Evolutionary conservation across 2,888 invertebrate species (phyloP), one percentile per base, ranked within the genome.

Genomic region (Monochamus alternatus): DNA sequence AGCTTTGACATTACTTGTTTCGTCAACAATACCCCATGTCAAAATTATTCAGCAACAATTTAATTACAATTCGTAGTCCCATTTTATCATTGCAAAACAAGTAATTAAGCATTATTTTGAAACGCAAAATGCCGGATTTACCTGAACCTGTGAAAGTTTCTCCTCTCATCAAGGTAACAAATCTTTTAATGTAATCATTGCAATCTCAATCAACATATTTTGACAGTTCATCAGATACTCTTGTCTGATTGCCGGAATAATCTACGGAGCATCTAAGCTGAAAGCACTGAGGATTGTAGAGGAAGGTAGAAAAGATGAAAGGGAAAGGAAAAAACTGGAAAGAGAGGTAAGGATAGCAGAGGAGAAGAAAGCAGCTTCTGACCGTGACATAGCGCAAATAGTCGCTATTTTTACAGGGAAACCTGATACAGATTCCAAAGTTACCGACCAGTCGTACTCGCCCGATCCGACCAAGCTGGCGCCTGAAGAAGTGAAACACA

Each of bases 221-320:
- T 38, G 44, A 38, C 44, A 77, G 72, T 38, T 80, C 22, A 69
- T 74, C 32, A 71, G 80, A 62, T 80, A 78, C 44, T 71, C 76
- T 1, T 75, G 78, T 31, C 58, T 80, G 51, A 65, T 77, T 12
- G 76, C 78, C 1, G 80, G 80, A 9, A 78, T 80, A 47, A 58
- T 80, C 14, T 80, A 80, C 65, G 80, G 80, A 12, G 75, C 69
- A 7, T 66, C 70, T 9, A 78, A 70, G 63, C 55, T 71, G n/a
- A 78, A 75, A 70, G 70, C 71, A 5, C 64, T 73, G 5, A 38
- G 73, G 55, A 38, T 70, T 1, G 30, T 60, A 32, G 74, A 73
- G 67, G 58, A 30, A n/a, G 51, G 62, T 12, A 60, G 47, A 62
- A 70, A 73, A 52, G 77, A 73, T 43, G 75, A 76, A 55, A 63